phyloP scores from a whole-genome alignment of 2,797 vertebrate genomes.

The Coilia nasus region DNA sequence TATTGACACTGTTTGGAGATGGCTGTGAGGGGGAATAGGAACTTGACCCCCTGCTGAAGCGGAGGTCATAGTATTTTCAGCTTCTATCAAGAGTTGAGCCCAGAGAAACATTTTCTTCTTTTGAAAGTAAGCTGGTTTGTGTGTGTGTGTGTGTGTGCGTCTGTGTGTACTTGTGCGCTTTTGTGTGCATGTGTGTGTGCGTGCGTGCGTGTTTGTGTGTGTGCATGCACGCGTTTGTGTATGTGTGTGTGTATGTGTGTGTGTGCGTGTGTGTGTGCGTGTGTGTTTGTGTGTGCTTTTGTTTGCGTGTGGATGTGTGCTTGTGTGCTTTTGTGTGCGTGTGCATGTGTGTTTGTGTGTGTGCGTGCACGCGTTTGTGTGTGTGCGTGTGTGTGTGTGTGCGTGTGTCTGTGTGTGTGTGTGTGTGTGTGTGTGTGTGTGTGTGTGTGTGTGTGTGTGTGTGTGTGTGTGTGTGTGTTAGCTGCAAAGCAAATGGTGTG shows the following conservation, averaged over 20 bases:
- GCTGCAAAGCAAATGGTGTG: background rate
- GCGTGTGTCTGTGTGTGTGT: constrained; percentile 18
- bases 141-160: constrained; percentile 26
- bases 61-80: background rate
- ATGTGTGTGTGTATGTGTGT: constrained; percentile 26
- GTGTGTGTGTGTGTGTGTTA: constrained; percentile 20
- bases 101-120: background rate
- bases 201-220: constrained; percentile 27
- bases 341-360: constrained; percentile 24
- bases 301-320: constrained; percentile 28
- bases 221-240: background rate
- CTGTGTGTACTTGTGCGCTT: too few relatives aligned
- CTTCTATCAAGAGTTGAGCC: background rate
- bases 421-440: constrained; percentile 29
- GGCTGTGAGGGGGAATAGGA: background rate
- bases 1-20: background rate
- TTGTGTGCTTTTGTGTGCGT: background rate
- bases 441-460: constrained; percentile 5
- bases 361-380: constrained; percentile 20
- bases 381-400: constrained; percentile 32
- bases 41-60: background rate
- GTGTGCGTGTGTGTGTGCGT: constrained; percentile 30
- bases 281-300: background rate
- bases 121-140: constrained; percentile 7
- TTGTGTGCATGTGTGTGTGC: constrained; percentile 26